Conservation (phyloP, 2,113 vertebrate genomes). For the Apteryx mantelli region DNA sequence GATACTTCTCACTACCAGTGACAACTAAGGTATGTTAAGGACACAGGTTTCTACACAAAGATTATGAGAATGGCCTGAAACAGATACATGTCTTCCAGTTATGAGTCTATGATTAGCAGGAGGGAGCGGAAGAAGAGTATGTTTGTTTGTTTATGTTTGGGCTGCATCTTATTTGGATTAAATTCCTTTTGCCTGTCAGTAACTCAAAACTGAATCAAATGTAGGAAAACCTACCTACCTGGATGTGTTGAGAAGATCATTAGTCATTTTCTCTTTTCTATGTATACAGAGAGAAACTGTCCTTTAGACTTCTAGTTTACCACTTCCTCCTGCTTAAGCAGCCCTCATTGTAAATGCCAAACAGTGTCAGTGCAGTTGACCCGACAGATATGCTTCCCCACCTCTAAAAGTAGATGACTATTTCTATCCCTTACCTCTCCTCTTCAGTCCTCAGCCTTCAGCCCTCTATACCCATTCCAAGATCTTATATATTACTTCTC, state of each 20-base stretch:
- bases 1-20: not conserved
- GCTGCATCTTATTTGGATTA: accelerated
- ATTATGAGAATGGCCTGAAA: not conserved
- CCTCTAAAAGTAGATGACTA: not conserved
- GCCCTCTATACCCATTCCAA: too few species aligned
- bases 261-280: not conserved
- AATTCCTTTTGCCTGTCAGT: not conserved
- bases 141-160: not conserved
- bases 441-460: too few species aligned
- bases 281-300: accelerated
- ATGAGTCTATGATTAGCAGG: not conserved
- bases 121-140: not conserved
- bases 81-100: accelerated
- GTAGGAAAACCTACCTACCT: not conserved
- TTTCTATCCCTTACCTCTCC: too few species aligned
- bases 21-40: not conserved
- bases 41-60: not conserved
- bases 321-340: not conserved
- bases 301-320: not conserved
- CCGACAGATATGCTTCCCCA: not conserved
- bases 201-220: not conserved
- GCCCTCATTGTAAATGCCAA: not conserved
- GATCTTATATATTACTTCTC: too few species aligned
- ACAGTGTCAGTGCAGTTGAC: not conserved
- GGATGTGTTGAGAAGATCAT: not conserved